Evolutionary conservation across 2,888 invertebrate genomes (phyloP).

Genomic region (Serripes groenlandicus): DNA sequence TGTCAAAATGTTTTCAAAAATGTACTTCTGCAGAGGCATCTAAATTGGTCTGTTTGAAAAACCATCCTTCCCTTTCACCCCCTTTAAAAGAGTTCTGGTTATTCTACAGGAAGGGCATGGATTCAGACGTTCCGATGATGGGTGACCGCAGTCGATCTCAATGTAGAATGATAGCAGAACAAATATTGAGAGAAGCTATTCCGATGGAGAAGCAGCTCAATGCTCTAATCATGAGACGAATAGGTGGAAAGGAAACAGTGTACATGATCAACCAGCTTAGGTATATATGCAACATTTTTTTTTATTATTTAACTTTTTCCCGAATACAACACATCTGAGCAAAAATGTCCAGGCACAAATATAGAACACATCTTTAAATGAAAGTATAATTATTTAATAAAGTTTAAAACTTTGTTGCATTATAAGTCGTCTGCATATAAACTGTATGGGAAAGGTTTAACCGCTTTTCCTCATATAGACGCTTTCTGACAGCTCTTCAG

Average conservation of each 20-base stretch:
- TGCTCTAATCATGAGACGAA: slow-evolving; percentile 79
- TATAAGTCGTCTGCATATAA: too few relatives aligned
- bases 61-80: background rate
- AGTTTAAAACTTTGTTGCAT: too few relatives aligned
- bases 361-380: too few relatives aligned
- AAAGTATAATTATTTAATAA: too few relatives aligned
- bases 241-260: slow-evolving; percentile 77
- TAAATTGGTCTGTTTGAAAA: background rate
- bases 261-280: slow-evolving; percentile 68
- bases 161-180: slow-evolving; percentile 80
- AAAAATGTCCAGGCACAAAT: too few relatives aligned
- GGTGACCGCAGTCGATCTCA: slow-evolving; percentile 74
- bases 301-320: too few relatives aligned
- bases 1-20: background rate
- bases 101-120: slow-evolving; percentile 61
- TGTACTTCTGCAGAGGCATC: background rate
- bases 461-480: too few relatives aligned
- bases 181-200: slow-evolving; percentile 78
- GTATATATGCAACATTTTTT: too few relatives aligned
- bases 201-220: slow-evolving; percentile 81
- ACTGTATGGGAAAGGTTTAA: too few relatives aligned
- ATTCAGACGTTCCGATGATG: slow-evolving; percentile 69
- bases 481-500: too few relatives aligned
- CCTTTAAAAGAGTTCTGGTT: too few relatives aligned
- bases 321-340: too few relatives aligned